A percentile compares a stretch with the other conserved stretches of the same genome.
phyloP scores from a whole-genome alignment of 2,113 vertebrate genomes.

The Podilymbus podiceps region DNA sequence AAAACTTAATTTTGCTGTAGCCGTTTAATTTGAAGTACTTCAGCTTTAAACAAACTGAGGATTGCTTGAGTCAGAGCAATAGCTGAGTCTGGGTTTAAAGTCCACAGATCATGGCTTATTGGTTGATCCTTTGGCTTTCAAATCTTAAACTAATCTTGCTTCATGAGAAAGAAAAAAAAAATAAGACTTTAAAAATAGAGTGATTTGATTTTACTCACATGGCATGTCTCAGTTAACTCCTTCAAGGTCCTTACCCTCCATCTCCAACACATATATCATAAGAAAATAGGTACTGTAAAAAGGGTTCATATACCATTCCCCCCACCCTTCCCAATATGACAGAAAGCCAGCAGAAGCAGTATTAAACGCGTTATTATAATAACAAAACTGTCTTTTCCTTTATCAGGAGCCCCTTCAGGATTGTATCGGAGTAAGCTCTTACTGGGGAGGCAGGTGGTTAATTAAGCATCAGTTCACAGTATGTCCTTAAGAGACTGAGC shows the following conservation, averaged over 20 bases:
- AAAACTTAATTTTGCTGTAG: neutral
- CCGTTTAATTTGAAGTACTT: neutral
- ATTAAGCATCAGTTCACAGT: constrained; percentile 54
- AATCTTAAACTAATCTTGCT: neutral
- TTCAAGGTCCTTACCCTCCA: neutral
- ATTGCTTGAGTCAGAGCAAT: neutral
- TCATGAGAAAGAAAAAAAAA: neutral
- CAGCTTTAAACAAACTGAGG: neutral
- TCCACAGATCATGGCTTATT: neutral
- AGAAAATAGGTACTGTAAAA: neutral
- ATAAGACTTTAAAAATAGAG: neutral
- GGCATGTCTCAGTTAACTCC: neutral
- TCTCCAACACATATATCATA: neutral
- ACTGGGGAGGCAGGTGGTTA: constrained; percentile 39
- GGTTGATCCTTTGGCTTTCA: neutral
- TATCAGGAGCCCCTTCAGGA: neutral
- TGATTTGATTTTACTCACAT: neutral
- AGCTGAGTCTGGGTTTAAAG: neutral
- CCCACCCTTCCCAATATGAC: neutral
- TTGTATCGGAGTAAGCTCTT: neutral
- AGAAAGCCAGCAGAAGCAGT: neutral
- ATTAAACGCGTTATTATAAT: neutral
- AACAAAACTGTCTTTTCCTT: neutral
- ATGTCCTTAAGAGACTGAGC: constrained; percentile 34
- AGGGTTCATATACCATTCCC: neutral